A percentile compares a stretch with the other conserved stretches of the same genome.
Conservation (phyloP, 2,113 vertebrate species). For the Calidris pygmaea region DNA sequence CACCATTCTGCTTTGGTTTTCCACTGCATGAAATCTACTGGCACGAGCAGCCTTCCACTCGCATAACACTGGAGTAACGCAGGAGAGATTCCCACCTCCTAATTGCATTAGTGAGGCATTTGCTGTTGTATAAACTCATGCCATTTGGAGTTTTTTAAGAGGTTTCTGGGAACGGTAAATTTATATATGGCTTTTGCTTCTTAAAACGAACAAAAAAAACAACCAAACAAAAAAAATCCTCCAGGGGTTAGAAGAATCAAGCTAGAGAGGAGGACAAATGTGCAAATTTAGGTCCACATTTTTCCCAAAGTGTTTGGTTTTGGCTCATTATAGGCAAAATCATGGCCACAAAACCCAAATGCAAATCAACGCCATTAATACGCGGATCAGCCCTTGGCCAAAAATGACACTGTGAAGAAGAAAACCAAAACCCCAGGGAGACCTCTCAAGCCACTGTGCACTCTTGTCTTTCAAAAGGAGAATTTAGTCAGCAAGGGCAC, state of each 20-base stretch:
- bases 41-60: background rate
- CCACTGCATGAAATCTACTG: background rate
- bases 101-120: background rate
- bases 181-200: background rate
- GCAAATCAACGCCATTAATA: background rate
- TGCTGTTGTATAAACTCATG: background rate
- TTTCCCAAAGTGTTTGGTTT: background rate
- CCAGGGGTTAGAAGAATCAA: background rate
- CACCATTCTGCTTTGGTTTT: background rate
- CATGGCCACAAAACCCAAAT: background rate
- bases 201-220: background rate
- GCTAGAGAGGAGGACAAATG: background rate
- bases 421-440: background rate
- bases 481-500: background rate
- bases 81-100: background rate
- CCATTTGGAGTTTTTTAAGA: background rate
- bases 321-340: background rate
- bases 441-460: background rate
- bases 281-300: background rate
- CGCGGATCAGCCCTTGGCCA: background rate
- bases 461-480: background rate
- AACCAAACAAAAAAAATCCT: background rate
- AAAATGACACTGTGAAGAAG: background rate
- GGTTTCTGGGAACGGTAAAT: background rate
- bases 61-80: background rate